Evolutionary conservation across 2,113 vertebrate genomes (phyloP), one percentile per base, ranked within the genome.

Genomic region (Dicentrarchus labrax): DNA sequence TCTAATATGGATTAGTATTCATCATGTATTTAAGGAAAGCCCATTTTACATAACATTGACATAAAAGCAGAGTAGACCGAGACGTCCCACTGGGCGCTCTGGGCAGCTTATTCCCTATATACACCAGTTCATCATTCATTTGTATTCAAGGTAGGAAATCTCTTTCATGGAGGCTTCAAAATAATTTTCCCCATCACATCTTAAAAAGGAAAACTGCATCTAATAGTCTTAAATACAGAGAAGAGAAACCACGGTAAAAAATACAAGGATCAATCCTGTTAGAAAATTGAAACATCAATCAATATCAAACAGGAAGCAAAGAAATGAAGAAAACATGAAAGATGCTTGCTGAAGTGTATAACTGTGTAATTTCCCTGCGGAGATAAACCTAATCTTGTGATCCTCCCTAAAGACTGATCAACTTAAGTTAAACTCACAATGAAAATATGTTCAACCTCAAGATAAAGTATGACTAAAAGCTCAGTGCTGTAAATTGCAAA

Each of bases 251-350:
- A 21, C 60, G 56, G 65, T 43, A 67, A 77, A 48, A 76, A 66
- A 81, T 39, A 48, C 47, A 83, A 60, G 57, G 22, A 86, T 78
- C 71, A 80, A 81, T 80, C 54, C 30, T 80, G 62, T 84, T 50
- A 51, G 47, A 71, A 85, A 86, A 86, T 88, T 67, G 79, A 87
- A 86, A 84, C 83, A 89, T 90, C 78, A 80, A 83, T 88, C 72
- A 61, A 83, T 86, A 89, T 81, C 69, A 83, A 82, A 80, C 62
- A 56, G 68, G 82, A 82, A 80, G 78, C 43, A 36, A 61, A 76
- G 15, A 68, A 78, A 82, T 75, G 4, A 74, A 73, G 77, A 30
- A 67, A 77, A 70, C 59, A 74, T 78, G 15, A 73, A 82, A 83
- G 65, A 66, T 60, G 65, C 5, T 54, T 24, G 64, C 39, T 83